Conservation (phyloP, 2,113 vertebrate species). For the Aegotheles bennettii region DNA sequence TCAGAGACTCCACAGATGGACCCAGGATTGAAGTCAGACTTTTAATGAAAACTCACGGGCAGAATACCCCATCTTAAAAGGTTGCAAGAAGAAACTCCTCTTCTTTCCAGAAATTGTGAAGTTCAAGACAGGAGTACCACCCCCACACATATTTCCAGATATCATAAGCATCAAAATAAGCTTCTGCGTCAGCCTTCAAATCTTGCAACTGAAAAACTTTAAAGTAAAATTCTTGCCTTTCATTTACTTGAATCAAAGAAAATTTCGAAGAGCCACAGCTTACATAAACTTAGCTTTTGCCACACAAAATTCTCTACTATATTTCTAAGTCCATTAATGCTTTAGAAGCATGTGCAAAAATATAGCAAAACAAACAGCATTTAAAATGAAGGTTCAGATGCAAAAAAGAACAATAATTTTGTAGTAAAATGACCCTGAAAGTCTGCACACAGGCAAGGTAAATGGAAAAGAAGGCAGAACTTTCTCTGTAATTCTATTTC, state of each 20-base stretch:
- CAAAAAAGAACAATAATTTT: background rate
- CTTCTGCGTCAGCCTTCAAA: background rate
- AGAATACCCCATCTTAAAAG: conserved; percentile 19
- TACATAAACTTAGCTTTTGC: background rate
- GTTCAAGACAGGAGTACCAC: conserved; percentile 29
- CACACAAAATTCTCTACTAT: background rate
- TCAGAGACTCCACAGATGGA: background rate
- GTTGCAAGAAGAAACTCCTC: background rate
- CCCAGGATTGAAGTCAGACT: background rate
- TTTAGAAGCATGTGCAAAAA: background rate
- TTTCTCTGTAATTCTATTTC: background rate
- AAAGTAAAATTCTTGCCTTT: background rate
- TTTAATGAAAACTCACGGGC: conserved; percentile 12
- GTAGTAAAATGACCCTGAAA: background rate
- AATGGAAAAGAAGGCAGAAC: background rate
- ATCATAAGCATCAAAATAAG: conserved; percentile 48
- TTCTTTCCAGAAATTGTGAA: conserved; percentile 35
- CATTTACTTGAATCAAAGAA: background rate
- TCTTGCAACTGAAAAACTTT: background rate
- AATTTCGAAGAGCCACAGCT: background rate
- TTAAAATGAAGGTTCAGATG: background rate
- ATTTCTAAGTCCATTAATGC: background rate
- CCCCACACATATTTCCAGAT: conserved; percentile 27
- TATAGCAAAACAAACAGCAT: background rate
- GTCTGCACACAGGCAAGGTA: background rate